Conservation (phyloP, 2,113 vertebrate species). For the Bubalus kerabau region DNA sequence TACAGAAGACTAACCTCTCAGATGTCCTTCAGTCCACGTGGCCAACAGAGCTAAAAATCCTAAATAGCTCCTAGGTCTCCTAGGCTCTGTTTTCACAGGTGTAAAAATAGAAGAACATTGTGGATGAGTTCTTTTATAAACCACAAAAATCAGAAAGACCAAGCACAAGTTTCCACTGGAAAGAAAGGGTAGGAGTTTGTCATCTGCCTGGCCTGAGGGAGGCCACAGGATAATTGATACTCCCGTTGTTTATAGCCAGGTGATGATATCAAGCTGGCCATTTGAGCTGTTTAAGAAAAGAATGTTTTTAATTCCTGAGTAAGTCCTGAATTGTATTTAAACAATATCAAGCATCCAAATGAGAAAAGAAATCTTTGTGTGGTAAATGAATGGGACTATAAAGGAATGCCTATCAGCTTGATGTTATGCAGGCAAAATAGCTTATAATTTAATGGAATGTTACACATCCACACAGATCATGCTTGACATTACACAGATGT, state of each 20-base stretch:
- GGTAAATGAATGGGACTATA: not conserved
- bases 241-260: not conserved
- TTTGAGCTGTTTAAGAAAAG: not conserved
- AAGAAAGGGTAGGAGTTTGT: constrained; percentile 34
- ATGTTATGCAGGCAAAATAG: not conserved
- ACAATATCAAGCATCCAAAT: not conserved
- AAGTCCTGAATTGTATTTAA: not conserved
- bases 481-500: not conserved
- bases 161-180: constrained; percentile 23
- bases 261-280: not conserved
- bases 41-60: not conserved
- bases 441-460: not conserved
- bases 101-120: constrained; percentile 36
- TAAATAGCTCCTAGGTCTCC: not conserved
- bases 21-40: not conserved
- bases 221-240: not conserved
- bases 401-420: not conserved
- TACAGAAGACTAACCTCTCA: not conserved
- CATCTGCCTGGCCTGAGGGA: not conserved
- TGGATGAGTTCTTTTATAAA: constrained; percentile 30
- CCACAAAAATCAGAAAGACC: constrained; percentile 34
- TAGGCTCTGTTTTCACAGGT: not conserved
- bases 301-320: not conserved
- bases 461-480: not conserved
- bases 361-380: not conserved